phyloP scores from a whole-genome alignment of 1,140 invertebrate genomes.

The Elysia chlorotica region DNA sequence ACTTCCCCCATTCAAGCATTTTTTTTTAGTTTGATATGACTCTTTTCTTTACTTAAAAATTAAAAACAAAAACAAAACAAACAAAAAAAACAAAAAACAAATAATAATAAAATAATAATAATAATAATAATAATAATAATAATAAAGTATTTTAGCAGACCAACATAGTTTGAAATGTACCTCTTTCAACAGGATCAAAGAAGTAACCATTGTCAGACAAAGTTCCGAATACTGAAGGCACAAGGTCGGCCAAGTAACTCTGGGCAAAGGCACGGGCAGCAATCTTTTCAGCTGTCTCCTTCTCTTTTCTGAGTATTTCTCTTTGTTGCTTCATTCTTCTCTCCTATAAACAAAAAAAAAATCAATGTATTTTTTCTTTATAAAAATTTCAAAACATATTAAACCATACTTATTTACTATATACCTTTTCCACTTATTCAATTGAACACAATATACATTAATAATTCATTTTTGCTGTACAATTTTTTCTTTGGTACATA shows the following conservation, averaged over 20 bases:
- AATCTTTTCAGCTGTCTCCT: constrained; percentile 78
- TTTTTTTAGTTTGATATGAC: not conserved
- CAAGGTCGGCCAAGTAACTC: constrained; percentile 81
- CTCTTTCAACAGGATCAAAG: constrained; percentile 73
- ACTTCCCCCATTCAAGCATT: not conserved
- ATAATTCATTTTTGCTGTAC: too few relatives aligned
- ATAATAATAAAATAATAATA: not conserved
- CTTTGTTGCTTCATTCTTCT: constrained; percentile 64
- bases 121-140: not conserved
- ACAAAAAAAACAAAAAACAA: not conserved
- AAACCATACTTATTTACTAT: too few relatives aligned
- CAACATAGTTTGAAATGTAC: too few relatives aligned
- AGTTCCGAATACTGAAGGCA: constrained; percentile 81
- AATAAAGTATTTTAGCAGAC: too few relatives aligned
- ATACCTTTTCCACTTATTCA: too few relatives aligned
- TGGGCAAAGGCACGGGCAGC: constrained; percentile 81
- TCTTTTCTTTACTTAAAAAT: not conserved
- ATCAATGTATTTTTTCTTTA: not conserved
- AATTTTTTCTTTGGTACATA: too few relatives aligned
- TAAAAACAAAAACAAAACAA: not conserved
- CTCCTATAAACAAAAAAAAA: constrained; percentile 60
- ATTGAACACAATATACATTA: too few relatives aligned
- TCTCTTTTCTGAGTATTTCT: constrained; percentile 68
- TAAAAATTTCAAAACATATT: too few relatives aligned
- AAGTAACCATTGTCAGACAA: constrained; percentile 78